Base-by-base conservation (phyloP, 1,140 invertebrate genomes). In the Uloborus diversus region DNA sequence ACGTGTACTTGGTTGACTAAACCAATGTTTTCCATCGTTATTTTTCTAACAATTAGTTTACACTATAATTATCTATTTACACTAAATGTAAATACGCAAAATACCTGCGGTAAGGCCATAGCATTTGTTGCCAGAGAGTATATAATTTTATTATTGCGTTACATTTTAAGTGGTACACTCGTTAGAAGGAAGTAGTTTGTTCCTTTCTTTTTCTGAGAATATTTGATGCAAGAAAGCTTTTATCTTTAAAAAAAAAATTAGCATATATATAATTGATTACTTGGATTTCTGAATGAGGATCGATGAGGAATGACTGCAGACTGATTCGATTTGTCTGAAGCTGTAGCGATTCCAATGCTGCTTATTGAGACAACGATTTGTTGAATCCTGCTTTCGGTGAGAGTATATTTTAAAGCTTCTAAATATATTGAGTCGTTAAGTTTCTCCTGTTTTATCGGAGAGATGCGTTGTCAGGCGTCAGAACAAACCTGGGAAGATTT, bases 1-100 rank as follows among this genome's bases (percentile, higher is more conserved):
- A 66, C 59, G 65, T 70, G 78, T 80, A 75, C 69, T 81, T 81
- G 79, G 79, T 81, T 81, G 69, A 61, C 70, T 66, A 80, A 80
- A 80, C 69, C 68, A 80, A 57, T 56, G 79, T 80, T 80, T 80
- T 75, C 79, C 79, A 81, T 73, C 51, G 62, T 75, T 81, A 81
- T 81, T 81, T 81, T 81, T 81, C 79, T 81, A 81, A 81, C 62
- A 62, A 81, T 66, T 81, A 75, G 62, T 81, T 75, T 66, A 66
- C 66, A 81, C 64, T 66, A n/a, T n/a, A 62, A 70, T 79, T 69
- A 66, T 75, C 61, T 75, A 81, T 81, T 75, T 81, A 75, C 70
- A 81, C 79, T 75, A 57, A 35, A 56, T 81, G 79, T 81, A 81
- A 73, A 81, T 81, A 81, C 37, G 66, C 66, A 56, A 69, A 30